Evolutionary conservation across 1,140 invertebrate species (phyloP), one percentile per base, ranked within the genome.

Genomic region (Apocrypta bakeri): DNA sequence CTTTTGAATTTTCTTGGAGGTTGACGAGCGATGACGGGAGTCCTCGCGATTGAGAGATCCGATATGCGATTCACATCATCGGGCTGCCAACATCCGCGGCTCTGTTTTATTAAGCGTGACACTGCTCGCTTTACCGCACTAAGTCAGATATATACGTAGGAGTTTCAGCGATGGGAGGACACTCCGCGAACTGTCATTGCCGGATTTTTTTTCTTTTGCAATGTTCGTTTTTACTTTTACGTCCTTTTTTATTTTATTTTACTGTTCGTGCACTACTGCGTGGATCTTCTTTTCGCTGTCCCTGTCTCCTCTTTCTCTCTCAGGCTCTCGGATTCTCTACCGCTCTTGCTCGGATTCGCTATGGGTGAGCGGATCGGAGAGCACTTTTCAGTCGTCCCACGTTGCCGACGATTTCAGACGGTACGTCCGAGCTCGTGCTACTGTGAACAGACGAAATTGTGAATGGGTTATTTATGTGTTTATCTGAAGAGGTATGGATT

Each of bases 101-200:
- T 6, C 48, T 4, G 33, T 37, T 42, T 14, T 12, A 7, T 1
- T 14, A 1, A 7, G 40, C 40, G 7, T 42, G 33, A 37, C 33
- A 37, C n/a, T 64, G 56, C 64, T 69, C 17, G 0, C 66, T 48
- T 31, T 79, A 56, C 56, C 37, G 40, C 31, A 40, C 66, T 56
- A 0, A 4, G 21, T 56, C 42, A 17, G 12, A 17, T 17, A 4
- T 48, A 3, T 56, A n/a, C n/a, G 21, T 7, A 56, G 2, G 48
- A 56, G 48, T n/a, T 56, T n/a, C n/a, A 56, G 17, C 48, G 14
- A 9, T 37, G 33, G 48, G 48, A 56, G n/a, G 48, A 56, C 31
- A 27, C 40, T 71, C n/a, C 27, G 24, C 66, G n/a, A 48, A 61
- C 68, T 63, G 27, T 79, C 78, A 81, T 73, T 25, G 56, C 56